These are phyloP conservation scores for Gastrophryne carolinensis DNA, from an alignment of 2,797 vertebrate species.

Conservation along the genomic window DNA sequence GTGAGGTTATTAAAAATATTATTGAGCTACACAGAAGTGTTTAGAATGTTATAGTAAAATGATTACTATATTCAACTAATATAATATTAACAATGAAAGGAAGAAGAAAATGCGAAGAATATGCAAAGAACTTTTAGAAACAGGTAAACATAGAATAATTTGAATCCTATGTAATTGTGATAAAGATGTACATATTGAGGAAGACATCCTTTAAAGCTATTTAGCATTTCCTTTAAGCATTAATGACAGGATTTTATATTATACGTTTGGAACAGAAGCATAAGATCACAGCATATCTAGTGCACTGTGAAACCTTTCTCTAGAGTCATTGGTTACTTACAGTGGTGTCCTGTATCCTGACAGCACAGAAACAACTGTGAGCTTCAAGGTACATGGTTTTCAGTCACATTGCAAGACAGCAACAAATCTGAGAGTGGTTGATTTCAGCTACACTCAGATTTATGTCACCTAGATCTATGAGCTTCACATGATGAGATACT, in stretches of 20 bases:
- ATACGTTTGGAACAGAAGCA: background rate
- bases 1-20: too few species aligned
- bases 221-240: background rate
- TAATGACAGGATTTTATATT: background rate
- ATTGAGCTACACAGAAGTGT: too few species aligned
- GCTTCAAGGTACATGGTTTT: conserved; percentile 47
- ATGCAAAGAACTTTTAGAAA: too few species aligned
- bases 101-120: too few species aligned
- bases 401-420: conserved; percentile 37
- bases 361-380: conserved; percentile 11
- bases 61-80: too few species aligned
- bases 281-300: background rate
- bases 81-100: too few species aligned
- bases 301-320: background rate
- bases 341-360: conserved; percentile 15
- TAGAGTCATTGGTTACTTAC: background rate
- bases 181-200: too few species aligned
- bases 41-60: too few species aligned
- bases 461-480: conserved; percentile 24
- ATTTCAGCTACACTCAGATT: conserved; percentile 38
- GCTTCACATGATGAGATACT: conserved; percentile 46
- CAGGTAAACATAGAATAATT: too few species aligned
- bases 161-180: too few species aligned
- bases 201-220: too few species aligned
- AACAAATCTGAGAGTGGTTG: conserved; percentile 33